phyloP scores from a whole-genome alignment of 2,888 invertebrate species.

The Zygaena filipendulae region DNA sequence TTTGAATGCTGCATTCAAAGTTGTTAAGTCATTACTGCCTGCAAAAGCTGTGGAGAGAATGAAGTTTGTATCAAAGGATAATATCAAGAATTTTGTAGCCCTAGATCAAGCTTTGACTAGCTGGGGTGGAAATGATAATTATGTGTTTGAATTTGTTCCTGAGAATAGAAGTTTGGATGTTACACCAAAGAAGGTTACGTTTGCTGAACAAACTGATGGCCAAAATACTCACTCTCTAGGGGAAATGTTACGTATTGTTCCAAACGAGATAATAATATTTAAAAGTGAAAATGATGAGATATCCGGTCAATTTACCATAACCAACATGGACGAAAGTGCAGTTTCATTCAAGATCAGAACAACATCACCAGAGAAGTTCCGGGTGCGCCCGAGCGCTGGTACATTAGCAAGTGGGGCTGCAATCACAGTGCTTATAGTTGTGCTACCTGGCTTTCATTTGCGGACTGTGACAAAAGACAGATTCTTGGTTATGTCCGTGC shows the following conservation, averaged over 20 bases:
- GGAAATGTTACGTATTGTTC: conserved; percentile 71
- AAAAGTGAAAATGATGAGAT: conserved; percentile 74
- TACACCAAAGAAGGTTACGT: conserved; percentile 58
- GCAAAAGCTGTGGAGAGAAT: conserved; percentile 90
- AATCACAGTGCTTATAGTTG: conserved; percentile 75
- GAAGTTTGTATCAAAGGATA: conserved; percentile 83
- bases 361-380: conserved; percentile 94
- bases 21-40: conserved; percentile 88
- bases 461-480: conserved; percentile 81
- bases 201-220: conserved; percentile 36
- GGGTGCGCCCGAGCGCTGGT: conserved; percentile 91
- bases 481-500: conserved; percentile 88
- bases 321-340: conserved; percentile 71
- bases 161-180: conserved; percentile 57
- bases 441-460: conserved; percentile 78
- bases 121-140: conserved; percentile 86
- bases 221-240: conserved; percentile 44
- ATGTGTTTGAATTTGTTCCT: conserved; percentile 76
- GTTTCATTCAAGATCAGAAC: conserved; percentile 85
- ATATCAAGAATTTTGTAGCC: conserved; percentile 78
- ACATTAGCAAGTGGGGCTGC: conserved; percentile 73
- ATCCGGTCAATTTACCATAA: conserved; percentile 73
- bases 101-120: conserved; percentile 77
- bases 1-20: conserved; percentile 89
- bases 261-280: conserved; percentile 78